A percentile compares a stretch with the other conserved stretches of the same genome.
Evolutionary conservation across 2,113 vertebrate species (phyloP).

Genomic region (Crotalus viridis): DNA sequence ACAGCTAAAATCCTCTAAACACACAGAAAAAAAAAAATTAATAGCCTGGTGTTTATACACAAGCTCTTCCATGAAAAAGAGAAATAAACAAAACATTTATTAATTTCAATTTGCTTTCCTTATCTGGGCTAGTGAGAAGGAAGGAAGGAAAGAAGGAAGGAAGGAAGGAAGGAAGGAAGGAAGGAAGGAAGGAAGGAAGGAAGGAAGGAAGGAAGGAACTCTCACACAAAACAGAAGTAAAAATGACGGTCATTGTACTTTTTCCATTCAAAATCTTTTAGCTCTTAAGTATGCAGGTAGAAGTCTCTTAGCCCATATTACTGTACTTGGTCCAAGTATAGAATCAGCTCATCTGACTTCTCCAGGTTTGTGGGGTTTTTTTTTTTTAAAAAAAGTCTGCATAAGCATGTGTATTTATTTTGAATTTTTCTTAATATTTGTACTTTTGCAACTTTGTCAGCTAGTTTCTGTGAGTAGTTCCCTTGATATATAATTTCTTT

Average conservation of each 20-base stretch:
- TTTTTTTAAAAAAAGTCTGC: neutral
- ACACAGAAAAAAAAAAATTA: neutral
- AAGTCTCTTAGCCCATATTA: neutral
- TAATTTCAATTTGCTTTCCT: neutral
- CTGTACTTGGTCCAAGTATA: neutral
- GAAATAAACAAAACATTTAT: neutral
- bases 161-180: neutral
- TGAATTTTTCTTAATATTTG: neutral
- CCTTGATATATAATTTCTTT: neutral
- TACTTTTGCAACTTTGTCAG: neutral
- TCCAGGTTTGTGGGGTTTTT: neutral
- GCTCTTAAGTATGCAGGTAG: neutral
- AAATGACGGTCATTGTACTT: neutral
- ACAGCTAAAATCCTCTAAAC: neutral
- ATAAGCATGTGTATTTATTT: neutral
- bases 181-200: neutral
- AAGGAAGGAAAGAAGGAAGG: neutral
- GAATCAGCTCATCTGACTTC: neutral
- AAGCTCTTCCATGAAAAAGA: neutral
- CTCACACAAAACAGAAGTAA: neutral
- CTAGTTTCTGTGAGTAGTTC: neutral
- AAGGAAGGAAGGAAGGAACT: neutral
- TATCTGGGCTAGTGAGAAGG: neutral
- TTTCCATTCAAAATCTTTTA: neutral
- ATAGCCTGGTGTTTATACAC: neutral